phyloP scores from a whole-genome alignment of 2,113 vertebrate genomes.

The Neomonachus schauinslandi region DNA sequence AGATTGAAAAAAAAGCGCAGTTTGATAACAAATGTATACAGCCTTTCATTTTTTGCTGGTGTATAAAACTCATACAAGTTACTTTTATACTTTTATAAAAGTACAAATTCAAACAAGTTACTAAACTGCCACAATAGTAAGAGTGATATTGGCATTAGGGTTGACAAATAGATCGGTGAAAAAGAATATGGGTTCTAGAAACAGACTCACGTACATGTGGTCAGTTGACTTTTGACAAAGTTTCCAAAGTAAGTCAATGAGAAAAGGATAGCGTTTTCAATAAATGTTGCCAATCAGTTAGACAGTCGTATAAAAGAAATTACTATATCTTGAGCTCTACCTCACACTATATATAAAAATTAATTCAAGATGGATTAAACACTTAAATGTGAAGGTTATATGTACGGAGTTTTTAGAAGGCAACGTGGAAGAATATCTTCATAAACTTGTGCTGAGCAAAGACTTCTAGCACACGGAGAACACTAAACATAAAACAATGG shows the following conservation, averaged over 20 bases:
- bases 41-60: background rate
- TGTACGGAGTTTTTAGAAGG: background rate
- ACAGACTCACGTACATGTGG: background rate
- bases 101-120: background rate
- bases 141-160: background rate
- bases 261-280: background rate
- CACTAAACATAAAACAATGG: background rate
- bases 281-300: background rate
- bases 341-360: background rate
- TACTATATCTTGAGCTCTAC: background rate
- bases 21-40: background rate
- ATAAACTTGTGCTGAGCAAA: background rate
- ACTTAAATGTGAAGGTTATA: background rate
- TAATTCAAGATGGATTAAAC: background rate
- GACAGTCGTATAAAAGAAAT: background rate
- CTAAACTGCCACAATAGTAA: background rate
- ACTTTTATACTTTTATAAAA: background rate
- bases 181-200: background rate
- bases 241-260: background rate
- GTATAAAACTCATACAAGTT: background rate
- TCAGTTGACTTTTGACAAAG: background rate
- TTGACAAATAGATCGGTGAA: background rate
- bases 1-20: background rate
- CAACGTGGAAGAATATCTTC: background rate
- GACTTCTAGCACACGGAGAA: background rate